Percentiles rank a stretch among this genome's conserved stretches.
Evolutionary conservation across 2,113 vertebrate genomes (phyloP).

Genomic region (Dipodomys merriami): DNA sequence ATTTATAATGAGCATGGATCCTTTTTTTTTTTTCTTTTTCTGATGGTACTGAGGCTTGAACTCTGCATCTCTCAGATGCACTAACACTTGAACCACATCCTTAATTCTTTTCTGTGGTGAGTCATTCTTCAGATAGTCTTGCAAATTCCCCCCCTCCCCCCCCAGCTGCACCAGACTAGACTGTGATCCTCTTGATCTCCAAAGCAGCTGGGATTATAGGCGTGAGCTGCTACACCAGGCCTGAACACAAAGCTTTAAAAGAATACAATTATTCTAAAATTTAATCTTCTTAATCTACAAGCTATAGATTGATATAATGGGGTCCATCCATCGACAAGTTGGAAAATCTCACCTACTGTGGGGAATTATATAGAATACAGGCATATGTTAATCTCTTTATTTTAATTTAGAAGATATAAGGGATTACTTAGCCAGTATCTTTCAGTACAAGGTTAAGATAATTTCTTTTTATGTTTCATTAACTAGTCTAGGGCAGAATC

Average conservation of each 20-base stretch:
- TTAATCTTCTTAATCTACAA: background rate
- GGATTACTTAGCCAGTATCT: background rate
- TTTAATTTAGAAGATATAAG: conserved; percentile 49
- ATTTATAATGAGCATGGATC: conserved; percentile 41
- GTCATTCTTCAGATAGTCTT: too few relatives aligned
- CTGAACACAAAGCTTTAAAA: conserved; percentile 16
- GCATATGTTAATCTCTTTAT: conserved; percentile 31
- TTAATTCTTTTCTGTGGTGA: too few relatives aligned
- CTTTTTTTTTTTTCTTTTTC: too few relatives aligned
- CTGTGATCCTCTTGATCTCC: too few relatives aligned
- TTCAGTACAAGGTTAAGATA: background rate
- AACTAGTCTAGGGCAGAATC: conserved; percentile 5
- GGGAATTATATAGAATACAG: background rate
- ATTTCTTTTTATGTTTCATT: conserved; percentile 18
- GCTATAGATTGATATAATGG: background rate
- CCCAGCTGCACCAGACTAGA: too few relatives aligned
- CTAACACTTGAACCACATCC: too few relatives aligned
- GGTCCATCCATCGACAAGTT: background rate
- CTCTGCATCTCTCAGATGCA: too few relatives aligned
- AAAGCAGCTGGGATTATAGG: too few relatives aligned
- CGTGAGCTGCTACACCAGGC: too few relatives aligned
- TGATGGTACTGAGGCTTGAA: too few relatives aligned
- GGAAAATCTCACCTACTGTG: conserved; percentile 3
- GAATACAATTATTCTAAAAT: conserved; percentile 51
- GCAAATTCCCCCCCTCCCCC: too few relatives aligned